Percentiles rank a stretch among this genome's conserved stretches.
phyloP scores from a whole-genome alignment of 1,140 invertebrate species.

The Caenorhabditis tropicalis region DNA sequence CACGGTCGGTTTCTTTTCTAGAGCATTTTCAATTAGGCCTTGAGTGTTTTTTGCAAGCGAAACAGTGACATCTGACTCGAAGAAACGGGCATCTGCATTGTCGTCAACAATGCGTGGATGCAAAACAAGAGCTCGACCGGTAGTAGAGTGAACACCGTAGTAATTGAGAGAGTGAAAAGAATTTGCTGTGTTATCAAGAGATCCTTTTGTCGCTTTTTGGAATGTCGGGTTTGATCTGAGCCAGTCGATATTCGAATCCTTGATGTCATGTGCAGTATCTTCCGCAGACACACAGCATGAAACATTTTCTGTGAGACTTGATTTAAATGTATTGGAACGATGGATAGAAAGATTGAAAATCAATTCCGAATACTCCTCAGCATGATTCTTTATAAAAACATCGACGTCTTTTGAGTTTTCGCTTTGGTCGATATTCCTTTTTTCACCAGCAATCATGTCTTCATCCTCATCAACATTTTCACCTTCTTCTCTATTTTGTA shows the following conservation, averaged over 20 bases:
- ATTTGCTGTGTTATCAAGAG: neutral
- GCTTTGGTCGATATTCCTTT: neutral
- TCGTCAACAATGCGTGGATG: neutral
- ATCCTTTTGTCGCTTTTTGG: slow-evolving; percentile 30
- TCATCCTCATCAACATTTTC: neutral
- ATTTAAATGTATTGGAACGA: neutral
- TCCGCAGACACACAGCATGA: neutral
- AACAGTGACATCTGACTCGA: neutral
- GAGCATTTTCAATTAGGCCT: neutral
- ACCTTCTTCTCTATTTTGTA: neutral
- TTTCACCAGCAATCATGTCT: neutral
- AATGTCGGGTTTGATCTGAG: neutral
- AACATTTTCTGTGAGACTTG: neutral
- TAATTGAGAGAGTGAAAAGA: slow-evolving; percentile 27
- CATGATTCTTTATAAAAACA: neutral
- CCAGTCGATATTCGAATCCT: slow-evolving; percentile 1
- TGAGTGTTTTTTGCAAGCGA: neutral
- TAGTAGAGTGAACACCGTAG: neutral
- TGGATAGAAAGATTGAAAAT: neutral
- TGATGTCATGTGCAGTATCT: neutral
- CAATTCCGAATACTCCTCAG: too few species aligned
- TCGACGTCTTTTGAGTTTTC: slow-evolving; percentile 23
- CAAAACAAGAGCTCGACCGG: neutral
- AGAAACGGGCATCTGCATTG: neutral
- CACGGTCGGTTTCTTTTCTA: neutral